phyloP scores from a whole-genome alignment of 2,797 vertebrate genomes.

The Takifugu rubripes region DNA sequence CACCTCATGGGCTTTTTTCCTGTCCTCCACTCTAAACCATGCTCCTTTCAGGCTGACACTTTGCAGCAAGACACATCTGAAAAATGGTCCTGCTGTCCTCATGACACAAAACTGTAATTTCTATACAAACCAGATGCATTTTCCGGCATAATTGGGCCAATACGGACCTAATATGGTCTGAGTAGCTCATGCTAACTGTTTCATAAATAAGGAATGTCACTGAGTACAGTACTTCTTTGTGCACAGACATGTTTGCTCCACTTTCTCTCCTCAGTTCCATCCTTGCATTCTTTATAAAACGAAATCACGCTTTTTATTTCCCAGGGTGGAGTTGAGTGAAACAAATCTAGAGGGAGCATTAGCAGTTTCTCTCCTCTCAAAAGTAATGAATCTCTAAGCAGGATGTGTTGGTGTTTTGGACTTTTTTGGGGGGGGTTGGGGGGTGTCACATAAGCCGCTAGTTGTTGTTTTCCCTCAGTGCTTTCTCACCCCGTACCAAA shows the following conservation, averaged over 20 bases:
- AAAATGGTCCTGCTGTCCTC: too few relatives aligned
- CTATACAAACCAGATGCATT: too few relatives aligned
- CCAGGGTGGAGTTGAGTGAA: slow-evolving; percentile 3
- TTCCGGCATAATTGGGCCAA: too few relatives aligned
- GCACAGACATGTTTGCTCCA: not conserved
- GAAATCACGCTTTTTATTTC: not conserved
- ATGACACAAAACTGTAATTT: too few relatives aligned
- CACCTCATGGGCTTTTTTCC: not conserved
- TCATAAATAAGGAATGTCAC: too few relatives aligned
- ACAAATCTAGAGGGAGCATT: not conserved
- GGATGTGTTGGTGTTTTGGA: not conserved
- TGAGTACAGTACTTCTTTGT: too few relatives aligned
- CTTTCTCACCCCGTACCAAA: too few relatives aligned
- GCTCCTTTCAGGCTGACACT: not conserved
- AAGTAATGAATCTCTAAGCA: slow-evolving; percentile 17
- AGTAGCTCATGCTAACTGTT: too few relatives aligned
- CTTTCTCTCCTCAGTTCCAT: not conserved
- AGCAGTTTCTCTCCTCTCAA: not conserved
- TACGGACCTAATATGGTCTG: too few relatives aligned
- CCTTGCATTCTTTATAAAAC: not conserved
- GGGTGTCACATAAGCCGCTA: slow-evolving; percentile 7
- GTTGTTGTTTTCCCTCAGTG: not conserved
- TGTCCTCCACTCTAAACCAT: slow-evolving; percentile 2
- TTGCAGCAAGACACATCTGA: too few relatives aligned
- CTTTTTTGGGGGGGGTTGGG: slow-evolving; percentile 8